Evolutionary conservation across 2,888 invertebrate species (phyloP).

Genomic region (Diadegma fenestrale): DNA sequence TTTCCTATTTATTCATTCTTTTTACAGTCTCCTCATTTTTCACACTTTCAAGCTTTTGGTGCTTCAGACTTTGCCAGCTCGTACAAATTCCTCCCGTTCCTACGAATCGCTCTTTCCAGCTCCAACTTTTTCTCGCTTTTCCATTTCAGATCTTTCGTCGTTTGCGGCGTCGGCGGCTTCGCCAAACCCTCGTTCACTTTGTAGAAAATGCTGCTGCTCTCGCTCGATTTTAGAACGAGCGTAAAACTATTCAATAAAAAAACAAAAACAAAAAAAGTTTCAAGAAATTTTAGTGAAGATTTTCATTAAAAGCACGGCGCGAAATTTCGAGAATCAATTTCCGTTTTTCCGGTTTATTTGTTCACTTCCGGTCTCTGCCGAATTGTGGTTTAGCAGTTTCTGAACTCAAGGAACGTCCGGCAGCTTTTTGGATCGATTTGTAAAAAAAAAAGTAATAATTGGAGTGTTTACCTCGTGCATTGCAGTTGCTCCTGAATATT

Average conservation of each 20-base stretch:
- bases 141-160: slow-evolving; percentile 74
- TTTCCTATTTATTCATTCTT: background rate
- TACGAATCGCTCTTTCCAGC: slow-evolving; percentile 79
- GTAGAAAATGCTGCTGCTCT: slow-evolving; percentile 81
- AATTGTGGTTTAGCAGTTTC: no score
- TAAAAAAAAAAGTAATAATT: background rate
- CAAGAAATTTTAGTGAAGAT: background rate
- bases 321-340: no score
- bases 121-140: slow-evolving; percentile 76
- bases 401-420: background rate
- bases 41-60: slow-evolving; percentile 59
- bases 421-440: background rate
- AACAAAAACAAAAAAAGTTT: background rate
- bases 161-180: slow-evolving; percentile 79
- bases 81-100: slow-evolving; percentile 80
- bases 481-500: slow-evolving; percentile 84
- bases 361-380: no score
- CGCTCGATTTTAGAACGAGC: slow-evolving; percentile 81
- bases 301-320: no score
- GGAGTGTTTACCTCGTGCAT: slow-evolving; percentile 75
- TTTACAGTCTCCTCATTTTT: background rate
- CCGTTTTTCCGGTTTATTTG: no score
- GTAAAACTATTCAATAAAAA: slow-evolving; percentile 73
- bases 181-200: slow-evolving; percentile 77
- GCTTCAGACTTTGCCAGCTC: slow-evolving; percentile 78